Evolutionary conservation across 1,140 invertebrate species (phyloP).

Genomic region (Delia radicum): DNA sequence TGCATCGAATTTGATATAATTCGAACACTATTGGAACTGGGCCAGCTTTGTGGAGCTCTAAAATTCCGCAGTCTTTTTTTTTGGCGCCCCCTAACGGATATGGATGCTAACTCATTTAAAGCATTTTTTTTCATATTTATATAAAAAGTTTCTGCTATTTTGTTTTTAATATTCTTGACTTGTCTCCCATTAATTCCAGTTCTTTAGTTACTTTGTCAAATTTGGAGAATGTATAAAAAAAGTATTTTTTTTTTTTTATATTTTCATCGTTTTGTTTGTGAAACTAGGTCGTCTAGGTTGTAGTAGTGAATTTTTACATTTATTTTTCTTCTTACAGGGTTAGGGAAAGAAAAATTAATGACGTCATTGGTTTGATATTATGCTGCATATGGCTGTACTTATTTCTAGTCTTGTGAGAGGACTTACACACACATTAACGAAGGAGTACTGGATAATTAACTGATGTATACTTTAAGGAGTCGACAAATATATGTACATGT

Average conservation of each 20-base stretch:
- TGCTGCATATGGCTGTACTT: neutral
- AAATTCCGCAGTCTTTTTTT: too few relatives aligned
- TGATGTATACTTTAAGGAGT: too few relatives aligned
- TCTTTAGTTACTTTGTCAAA: neutral
- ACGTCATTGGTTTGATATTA: slow-evolving; percentile 4
- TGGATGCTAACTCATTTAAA: neutral
- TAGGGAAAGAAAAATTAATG: neutral
- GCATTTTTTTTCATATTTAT: neutral
- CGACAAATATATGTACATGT: too few relatives aligned
- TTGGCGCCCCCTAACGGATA: neutral
- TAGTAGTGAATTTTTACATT: neutral
- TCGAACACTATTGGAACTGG: too few relatives aligned
- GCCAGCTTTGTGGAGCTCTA: too few relatives aligned
- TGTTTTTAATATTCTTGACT: neutral
- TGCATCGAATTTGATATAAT: too few relatives aligned
- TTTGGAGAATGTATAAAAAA: neutral
- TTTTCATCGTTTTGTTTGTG: neutral
- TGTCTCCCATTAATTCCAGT: neutral
- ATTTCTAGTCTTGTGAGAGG: too few relatives aligned
- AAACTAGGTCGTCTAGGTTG: slow-evolving; percentile 14
- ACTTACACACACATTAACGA: too few relatives aligned
- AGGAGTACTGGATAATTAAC: too few relatives aligned
- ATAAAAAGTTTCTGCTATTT: neutral
- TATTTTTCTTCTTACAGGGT: neutral
- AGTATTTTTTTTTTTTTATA: neutral